Evolutionary conservation across 2,797 vertebrate species (phyloP).

Genomic region (Natrix natrix): DNA sequence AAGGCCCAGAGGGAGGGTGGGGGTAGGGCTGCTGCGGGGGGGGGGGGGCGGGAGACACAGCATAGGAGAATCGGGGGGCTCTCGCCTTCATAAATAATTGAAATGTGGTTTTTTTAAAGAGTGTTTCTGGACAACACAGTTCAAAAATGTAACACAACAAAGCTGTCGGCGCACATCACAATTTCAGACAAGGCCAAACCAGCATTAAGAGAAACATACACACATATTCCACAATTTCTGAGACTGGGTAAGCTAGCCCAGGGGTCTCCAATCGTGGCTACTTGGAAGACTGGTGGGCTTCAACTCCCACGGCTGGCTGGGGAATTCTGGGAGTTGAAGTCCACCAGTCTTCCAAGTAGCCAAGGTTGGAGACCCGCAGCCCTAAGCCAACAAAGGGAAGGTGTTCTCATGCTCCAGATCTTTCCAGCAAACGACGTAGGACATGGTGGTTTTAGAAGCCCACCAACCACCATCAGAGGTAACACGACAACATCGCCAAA

Average conservation of each 20-base stretch:
- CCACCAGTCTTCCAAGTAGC: too few relatives aligned
- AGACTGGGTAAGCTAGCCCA: not conserved
- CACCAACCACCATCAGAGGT: too few relatives aligned
- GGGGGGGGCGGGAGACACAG: not conserved
- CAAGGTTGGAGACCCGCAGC: too few relatives aligned
- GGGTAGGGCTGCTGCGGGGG: not conserved
- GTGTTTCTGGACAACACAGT: not conserved
- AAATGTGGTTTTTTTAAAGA: not conserved
- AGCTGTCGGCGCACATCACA: not conserved
- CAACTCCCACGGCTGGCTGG: too few relatives aligned
- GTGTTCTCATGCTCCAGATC: not conserved
- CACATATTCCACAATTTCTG: not conserved
- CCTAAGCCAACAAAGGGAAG: not conserved
- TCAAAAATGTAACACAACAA: not conserved
- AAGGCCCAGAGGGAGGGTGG: not conserved
- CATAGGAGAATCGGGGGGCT: not conserved
- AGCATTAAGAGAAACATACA: not conserved
- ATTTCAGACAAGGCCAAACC: not conserved
- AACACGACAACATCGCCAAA: too few relatives aligned
- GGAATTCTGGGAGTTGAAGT: too few relatives aligned
- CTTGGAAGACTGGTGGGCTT: not conserved
- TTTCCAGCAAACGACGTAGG: too few relatives aligned
- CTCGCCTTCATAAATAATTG: not conserved
- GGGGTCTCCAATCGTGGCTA: not conserved
- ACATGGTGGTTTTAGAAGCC: too few relatives aligned